Evolutionary conservation across 2,113 vertebrate species (phyloP).

Genomic region (Promerops cafer): DNA sequence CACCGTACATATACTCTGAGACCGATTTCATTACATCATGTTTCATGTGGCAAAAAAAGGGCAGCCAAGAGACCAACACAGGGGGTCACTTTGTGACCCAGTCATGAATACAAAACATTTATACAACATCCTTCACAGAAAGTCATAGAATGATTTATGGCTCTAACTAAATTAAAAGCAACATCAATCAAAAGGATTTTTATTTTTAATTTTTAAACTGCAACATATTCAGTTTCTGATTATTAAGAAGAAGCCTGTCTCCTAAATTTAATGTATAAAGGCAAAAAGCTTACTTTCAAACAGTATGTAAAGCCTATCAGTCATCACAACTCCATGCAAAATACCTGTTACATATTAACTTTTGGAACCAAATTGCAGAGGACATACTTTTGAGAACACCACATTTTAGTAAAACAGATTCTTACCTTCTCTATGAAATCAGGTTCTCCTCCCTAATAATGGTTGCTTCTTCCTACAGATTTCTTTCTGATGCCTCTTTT

Average conservation of each 20-base stretch:
- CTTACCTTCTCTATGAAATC: not conserved
- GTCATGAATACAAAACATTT: not conserved
- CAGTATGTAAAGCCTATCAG: not conserved
- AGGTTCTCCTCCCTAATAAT: not conserved
- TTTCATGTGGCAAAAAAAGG: not conserved
- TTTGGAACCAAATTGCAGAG: not conserved
- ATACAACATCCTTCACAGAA: not conserved
- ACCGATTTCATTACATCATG: constrained; percentile 11
- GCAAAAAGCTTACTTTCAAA: not conserved
- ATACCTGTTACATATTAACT: not conserved
- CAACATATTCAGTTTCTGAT: not conserved
- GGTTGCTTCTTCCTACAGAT: not conserved
- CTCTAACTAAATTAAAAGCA: constrained; percentile 43
- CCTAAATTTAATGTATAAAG: not conserved
- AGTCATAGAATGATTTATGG: constrained; percentile 25
- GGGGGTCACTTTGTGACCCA: not conserved
- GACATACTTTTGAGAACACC: not conserved
- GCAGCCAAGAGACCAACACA: not conserved
- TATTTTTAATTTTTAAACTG: constrained; percentile 24
- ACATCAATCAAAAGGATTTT: constrained; percentile 31
- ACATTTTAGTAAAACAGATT: not conserved
- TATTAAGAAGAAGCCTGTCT: not conserved
- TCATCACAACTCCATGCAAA: not conserved
- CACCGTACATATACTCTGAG: not conserved
- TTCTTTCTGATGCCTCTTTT: not conserved